Evolutionary conservation across 2,888 invertebrate genomes (phyloP).

Genomic region (Lymantria dispar): DNA sequence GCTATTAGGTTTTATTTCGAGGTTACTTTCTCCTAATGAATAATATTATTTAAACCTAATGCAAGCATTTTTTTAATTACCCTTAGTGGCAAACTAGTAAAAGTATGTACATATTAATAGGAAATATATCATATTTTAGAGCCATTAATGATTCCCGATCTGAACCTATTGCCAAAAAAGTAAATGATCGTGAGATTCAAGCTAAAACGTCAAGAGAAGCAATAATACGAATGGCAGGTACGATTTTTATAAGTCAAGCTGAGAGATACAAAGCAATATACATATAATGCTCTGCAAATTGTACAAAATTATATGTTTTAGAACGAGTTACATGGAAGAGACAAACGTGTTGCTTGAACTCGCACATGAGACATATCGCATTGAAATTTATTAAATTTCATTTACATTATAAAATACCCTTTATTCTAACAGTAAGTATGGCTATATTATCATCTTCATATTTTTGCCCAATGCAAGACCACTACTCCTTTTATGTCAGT

Average conservation of each 20-base stretch:
- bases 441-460: no score
- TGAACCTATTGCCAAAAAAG: background rate
- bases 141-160: conserved; percentile 47
- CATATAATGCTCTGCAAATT: background rate
- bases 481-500: no score
- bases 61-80: no score
- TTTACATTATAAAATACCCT: conserved; percentile 38
- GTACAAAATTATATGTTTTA: conserved; percentile 15
- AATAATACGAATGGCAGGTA: conserved; percentile 32
- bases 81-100: no score
- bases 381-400: conserved; percentile 59
- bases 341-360: conserved; percentile 13
- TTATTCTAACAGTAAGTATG: conserved; percentile 48
- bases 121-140: conserved; percentile 34
- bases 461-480: no score
- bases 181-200: background rate
- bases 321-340: conserved; percentile 44
- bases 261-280: no score
- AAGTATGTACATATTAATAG: no score
- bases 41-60: no score
- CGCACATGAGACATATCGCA: conserved; percentile 40
- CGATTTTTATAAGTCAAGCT: background rate
- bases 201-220: conserved; percentile 7
- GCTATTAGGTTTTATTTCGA: no score
- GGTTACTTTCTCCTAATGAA: no score